Evolutionary conservation across 2,888 invertebrate species (phyloP), one percentile per base, ranked within the genome.

Genomic region (Ormyrus rosae): DNA sequence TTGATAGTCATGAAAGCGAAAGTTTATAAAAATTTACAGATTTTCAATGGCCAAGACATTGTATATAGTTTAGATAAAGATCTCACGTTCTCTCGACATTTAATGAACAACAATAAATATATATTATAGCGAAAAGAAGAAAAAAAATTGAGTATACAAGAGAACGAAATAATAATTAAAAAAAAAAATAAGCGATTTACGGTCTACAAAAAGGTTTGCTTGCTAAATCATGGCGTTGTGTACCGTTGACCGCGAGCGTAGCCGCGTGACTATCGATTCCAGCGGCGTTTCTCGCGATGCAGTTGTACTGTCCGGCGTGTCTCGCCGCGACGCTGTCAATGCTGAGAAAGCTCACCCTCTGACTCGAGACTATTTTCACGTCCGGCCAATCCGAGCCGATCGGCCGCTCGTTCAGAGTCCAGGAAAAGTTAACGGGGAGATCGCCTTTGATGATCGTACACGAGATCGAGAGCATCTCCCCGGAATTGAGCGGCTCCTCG

Each of bases 281-380:
- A 81, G 94, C 95, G 86, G 91, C 92, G 90, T 95, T 95, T 84
- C 92, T 92, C 78, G 94, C 95, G 82, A 92, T 92, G 90, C 95
- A 95, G 78, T 93, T 94, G 91, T 95, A 95, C 90, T 93, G 93
- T 88, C 96, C 95, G 85, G 93, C 93, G 90, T 95, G 95, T 85
- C 93, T 92, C 84, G 94, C 93, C 85, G 92, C 93, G 64, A 94
- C 93, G 84, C 91, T 92, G 88, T 93, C 92, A 89, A 95, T 94
- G 89, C 92, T 94, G 89, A 93, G 91, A 88, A 94, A 92, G 83
- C 94, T 94, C 81, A 94, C 93, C 89, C 93, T 92, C 87, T 93
- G 93, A 87, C 93, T 94, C 89, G 93, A 93, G 83, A 95, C 93
- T 90, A 93, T 92, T 87, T 94, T 91, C 88, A 94, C 93, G 87